A percentile compares a stretch with the other conserved stretches of the same genome.
Conservation (phyloP, 2,113 vertebrate genomes). For the Trachemys scripta region DNA sequence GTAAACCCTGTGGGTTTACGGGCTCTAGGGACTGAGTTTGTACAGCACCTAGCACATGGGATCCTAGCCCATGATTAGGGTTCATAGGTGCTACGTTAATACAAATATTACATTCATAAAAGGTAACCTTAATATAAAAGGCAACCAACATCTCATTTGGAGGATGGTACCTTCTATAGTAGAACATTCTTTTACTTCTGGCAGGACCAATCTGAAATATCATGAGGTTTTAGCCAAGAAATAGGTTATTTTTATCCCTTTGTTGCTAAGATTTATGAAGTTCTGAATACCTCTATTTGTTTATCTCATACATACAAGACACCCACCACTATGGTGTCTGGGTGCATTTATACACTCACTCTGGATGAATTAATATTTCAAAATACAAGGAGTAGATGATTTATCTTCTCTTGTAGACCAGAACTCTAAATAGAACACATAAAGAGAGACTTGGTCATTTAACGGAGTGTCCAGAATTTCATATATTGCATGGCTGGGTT, state of each 20-base stretch:
- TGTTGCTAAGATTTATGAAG: background rate
- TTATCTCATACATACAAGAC: background rate
- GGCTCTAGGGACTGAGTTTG: background rate
- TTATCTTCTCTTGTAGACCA: background rate
- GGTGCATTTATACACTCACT: background rate
- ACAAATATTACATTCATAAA: background rate
- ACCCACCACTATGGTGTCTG: background rate
- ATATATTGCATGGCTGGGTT: background rate
- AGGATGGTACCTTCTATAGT: background rate
- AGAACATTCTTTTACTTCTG: background rate
- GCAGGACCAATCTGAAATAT: background rate
- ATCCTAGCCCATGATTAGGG: background rate
- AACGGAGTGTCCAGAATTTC: background rate
- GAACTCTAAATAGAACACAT: background rate
- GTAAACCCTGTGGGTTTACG: background rate
- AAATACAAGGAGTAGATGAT: background rate
- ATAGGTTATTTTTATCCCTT: background rate
- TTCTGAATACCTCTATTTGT: background rate
- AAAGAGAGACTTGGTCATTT: background rate
- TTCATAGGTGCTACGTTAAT: background rate
- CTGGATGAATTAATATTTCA: background rate
- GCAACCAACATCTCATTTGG: background rate
- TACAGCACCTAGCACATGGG: background rate
- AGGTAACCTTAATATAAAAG: background rate
- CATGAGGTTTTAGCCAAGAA: background rate